phyloP scores from a whole-genome alignment of 2,888 invertebrate species.

The Augiades crinisus region DNA sequence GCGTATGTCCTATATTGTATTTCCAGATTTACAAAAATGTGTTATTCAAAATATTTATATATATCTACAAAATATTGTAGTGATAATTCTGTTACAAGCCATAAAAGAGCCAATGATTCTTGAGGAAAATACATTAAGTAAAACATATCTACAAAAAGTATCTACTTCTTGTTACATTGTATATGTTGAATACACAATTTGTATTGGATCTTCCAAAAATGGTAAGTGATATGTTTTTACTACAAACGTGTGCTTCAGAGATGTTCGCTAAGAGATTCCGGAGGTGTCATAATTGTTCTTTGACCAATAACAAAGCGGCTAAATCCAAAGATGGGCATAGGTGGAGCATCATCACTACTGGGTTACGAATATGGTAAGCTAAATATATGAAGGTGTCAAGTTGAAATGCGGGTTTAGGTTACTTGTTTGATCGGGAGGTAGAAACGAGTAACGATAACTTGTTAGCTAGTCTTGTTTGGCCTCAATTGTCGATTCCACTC shows the following conservation, averaged over 20 bases:
- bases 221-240: constrained; percentile 31
- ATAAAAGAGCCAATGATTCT: too few relatives aligned
- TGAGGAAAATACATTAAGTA: too few relatives aligned
- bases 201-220: constrained; percentile 39
- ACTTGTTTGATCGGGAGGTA: neutral
- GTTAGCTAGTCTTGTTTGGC: too few relatives aligned
- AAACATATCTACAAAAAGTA: too few relatives aligned
- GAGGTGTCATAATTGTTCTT: constrained; percentile 8
- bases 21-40: too few relatives aligned
- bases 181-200: neutral
- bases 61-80: too few relatives aligned
- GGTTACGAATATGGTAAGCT: constrained; percentile 7
- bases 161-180: neutral
- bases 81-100: too few relatives aligned
- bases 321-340: constrained; percentile 17
- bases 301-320: constrained; percentile 21
- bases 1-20: too few relatives aligned
- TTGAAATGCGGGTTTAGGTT: constrained; percentile 1
- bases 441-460: neutral
- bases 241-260: neutral
- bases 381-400: constrained; percentile 22
- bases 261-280: neutral
- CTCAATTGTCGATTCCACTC: too few relatives aligned
- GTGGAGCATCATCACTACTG: constrained; percentile 20
- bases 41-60: too few relatives aligned